A percentile compares a stretch with the other conserved stretches of the same genome.
These are phyloP conservation scores for Sparus aurata DNA, from an alignment of 2,797 vertebrate species.

Conservation along the genomic window DNA sequence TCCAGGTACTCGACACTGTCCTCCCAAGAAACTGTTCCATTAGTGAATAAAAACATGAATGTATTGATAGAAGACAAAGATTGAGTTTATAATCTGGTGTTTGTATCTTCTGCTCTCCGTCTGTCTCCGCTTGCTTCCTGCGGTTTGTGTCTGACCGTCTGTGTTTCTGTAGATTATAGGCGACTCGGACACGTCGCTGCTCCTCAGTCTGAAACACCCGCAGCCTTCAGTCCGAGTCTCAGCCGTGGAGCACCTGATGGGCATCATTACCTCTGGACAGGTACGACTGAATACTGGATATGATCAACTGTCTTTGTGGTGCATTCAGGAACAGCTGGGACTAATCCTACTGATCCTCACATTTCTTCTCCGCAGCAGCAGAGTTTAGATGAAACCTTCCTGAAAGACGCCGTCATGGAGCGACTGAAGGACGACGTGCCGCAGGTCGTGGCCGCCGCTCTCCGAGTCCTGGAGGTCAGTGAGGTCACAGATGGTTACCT, in stretches of 20 bases:
- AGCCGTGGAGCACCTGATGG: slow-evolving; percentile 90
- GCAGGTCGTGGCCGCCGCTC: slow-evolving; percentile 87
- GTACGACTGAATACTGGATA: slow-evolving; percentile 66
- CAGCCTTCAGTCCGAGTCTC: slow-evolving; percentile 88
- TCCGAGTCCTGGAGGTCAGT: slow-evolving; percentile 89
- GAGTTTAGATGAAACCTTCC: slow-evolving; percentile 89
- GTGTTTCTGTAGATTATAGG: slow-evolving; percentile 86
- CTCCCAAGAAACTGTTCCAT: too few species aligned
- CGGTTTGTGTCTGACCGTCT: not conserved
- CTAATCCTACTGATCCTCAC: too few species aligned
- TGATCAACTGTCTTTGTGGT: too few species aligned
- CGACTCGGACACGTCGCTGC: slow-evolving; percentile 91
- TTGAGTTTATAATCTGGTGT: too few species aligned
- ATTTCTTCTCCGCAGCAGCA: slow-evolving; percentile 73
- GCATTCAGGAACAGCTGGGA: too few species aligned
- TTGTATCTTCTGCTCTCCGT: too few species aligned
- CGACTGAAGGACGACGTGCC: slow-evolving; percentile 90
- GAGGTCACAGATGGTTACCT: not conserved
- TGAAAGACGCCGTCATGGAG: slow-evolving; percentile 88
- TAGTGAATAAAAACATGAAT: too few species aligned
- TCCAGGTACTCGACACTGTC: slow-evolving; percentile 84
- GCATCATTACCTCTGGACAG: slow-evolving; percentile 84
- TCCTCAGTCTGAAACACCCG: slow-evolving; percentile 95
- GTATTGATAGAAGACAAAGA: too few species aligned
- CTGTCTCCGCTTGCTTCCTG: too few species aligned